phyloP scores from a whole-genome alignment of 1,140 invertebrate species.

The Zelostemma sp. region DNA sequence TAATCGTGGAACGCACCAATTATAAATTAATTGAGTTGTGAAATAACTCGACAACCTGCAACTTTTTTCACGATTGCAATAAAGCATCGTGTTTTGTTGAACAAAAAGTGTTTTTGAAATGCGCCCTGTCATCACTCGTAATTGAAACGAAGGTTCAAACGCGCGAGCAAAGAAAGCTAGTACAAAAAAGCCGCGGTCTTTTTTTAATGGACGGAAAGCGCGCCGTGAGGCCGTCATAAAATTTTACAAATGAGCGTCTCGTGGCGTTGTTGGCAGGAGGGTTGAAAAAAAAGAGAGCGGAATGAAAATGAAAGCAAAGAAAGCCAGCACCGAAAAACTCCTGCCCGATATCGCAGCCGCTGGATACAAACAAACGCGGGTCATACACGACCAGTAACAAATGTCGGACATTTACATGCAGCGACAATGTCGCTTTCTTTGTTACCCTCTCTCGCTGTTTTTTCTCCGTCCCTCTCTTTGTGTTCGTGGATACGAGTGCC shows the following conservation, averaged over 20 bases:
- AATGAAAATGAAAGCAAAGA: constrained; percentile 50
- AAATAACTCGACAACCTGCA: no score
- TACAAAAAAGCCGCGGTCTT: constrained; percentile 22
- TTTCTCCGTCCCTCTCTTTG: not conserved
- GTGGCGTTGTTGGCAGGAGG: constrained; percentile 40
- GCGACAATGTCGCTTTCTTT: constrained; percentile 43
- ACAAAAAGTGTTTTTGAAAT: not conserved
- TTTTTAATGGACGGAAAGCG: constrained; percentile 58
- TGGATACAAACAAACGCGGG: constrained; percentile 62
- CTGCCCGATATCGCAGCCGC: constrained; percentile 27
- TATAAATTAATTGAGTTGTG: no score
- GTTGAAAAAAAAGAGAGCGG: constrained; percentile 51
- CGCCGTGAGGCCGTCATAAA: constrained; percentile 58
- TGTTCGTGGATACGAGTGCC: no score
- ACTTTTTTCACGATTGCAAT: no score
- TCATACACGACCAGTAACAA: constrained; percentile 66
- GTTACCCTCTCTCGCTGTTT: not conserved
- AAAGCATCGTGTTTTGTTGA: not conserved
- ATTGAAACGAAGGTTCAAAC: constrained; percentile 42
- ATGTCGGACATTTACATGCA: constrained; percentile 69
- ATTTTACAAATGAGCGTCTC: constrained; percentile 68
- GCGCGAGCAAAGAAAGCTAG: constrained; percentile 22
- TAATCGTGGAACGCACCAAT: no score
- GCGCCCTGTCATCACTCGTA: constrained; percentile 2
- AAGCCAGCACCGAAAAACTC: constrained; percentile 39